phyloP scores from a whole-genome alignment of 2,888 invertebrate genomes.

The Trissolcus brochymenae region DNA sequence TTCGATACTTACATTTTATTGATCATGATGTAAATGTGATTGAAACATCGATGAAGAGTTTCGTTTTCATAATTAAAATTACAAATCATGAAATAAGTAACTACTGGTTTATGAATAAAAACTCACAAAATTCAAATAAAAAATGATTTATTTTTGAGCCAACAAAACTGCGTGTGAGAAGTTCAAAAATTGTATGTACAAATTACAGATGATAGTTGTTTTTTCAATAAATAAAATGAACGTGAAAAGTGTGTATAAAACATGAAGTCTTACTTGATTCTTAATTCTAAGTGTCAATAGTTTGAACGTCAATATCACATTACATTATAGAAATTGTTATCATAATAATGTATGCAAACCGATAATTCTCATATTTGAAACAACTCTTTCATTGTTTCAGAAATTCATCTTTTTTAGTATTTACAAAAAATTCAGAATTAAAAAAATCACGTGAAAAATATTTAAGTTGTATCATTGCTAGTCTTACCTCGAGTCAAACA shows the following conservation, averaged over 20 bases:
- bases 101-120: slow-evolving; percentile 6
- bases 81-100: not conserved
- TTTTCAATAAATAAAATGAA: no score
- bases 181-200: slow-evolving; percentile 7
- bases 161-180: slow-evolving; percentile 4
- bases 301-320: not conserved
- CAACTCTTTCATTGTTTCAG: no score
- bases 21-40: no score
- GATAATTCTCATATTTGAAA: no score
- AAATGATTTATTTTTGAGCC: not conserved
- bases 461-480: not conserved
- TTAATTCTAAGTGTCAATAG: no score
- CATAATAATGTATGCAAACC: no score
- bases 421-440: not conserved
- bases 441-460: not conserved
- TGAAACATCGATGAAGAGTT: no score
- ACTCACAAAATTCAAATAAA: slow-evolving; percentile 12
- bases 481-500: slow-evolving; percentile 74
- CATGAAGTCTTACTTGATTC: no score
- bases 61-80: no score
- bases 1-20: no score
- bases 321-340: slow-evolving; percentile 1
- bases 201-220: not conserved
- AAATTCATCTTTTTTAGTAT: no score
- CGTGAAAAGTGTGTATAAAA: no score